These are phyloP conservation scores for Noctua janthe DNA, from an alignment of 2,888 invertebrate species.

Conservation along the genomic window DNA sequence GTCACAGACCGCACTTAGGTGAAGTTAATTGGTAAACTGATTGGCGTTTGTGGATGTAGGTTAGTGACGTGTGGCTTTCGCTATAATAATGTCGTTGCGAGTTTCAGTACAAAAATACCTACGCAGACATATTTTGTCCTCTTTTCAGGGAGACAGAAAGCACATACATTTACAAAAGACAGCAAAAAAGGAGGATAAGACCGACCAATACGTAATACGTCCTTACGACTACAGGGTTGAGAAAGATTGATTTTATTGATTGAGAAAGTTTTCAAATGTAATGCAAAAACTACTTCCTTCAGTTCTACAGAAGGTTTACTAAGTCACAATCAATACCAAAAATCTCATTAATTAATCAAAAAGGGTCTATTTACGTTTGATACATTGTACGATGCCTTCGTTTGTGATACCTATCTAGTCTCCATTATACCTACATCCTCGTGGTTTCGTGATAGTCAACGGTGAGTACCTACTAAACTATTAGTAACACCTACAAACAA, in stretches of 20 bases:
- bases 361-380: neutral
- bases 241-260: neutral
- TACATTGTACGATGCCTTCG: neutral
- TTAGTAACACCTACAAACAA: conserved; percentile 7
- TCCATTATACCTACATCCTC: neutral
- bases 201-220: too few relatives aligned
- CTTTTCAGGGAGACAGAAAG: neutral
- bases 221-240: too few relatives aligned
- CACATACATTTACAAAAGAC: neutral
- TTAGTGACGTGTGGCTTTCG: neutral
- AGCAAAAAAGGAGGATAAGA: neutral
- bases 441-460: neutral
- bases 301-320: neutral
- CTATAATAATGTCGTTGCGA: neutral
- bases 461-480: neutral
- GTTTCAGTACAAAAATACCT: neutral
- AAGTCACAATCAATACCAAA: neutral
- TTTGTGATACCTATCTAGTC: neutral
- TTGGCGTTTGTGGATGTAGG: conserved; percentile 15
- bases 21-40: conserved; percentile 25
- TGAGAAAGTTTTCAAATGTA: neutral
- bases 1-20: conserved; percentile 15
- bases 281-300: neutral
- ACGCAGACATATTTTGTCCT: neutral
- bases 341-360: neutral